Base-by-base conservation (phyloP, 2,113 vertebrate species). In the Alectura lathami region DNA sequence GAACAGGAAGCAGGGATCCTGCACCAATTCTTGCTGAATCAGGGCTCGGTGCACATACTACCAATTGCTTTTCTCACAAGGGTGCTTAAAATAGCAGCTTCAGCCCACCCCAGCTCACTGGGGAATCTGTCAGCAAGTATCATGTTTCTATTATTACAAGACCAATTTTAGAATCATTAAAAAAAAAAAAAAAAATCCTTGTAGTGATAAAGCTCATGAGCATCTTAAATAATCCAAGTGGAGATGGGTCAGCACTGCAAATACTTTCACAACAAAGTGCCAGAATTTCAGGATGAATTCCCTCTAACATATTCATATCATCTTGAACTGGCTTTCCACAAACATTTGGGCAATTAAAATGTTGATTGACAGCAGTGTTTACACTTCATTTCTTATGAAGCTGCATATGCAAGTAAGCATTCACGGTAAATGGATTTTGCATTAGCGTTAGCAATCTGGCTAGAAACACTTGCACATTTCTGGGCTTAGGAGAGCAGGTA, bases 81-180 rank as follows among this genome's bases (percentile, higher is more conserved):
- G 11, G 64, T 91, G 79, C 60, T 95, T 90, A 95, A 96, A 95
- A 96, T 94, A 96, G 90, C 80, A 91, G 56, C 60, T 77, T 90
- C 68, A 95, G 60, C 88, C 76, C 76, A 45, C 80, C 2, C 1
- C 23, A 81, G 90, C 69, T 93, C 85, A 68, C 68, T 91, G 93
- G 94, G 88, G 95, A 95, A 94, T 88, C 93, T 94, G 90, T 97
- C 95, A 96, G 95, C 85, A 94, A 88, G 91, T 95, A 88, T 93
- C 56, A 72, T 17, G 0, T 88, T 91, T 91, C 93, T 93, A 68
- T 96, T 96, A 91, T 96, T 96, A 91, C 51, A 63, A 83, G 80
- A 75, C 56, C 64, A 90, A 86, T 90, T 90, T 91, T 86, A 93
- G 93, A 88, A 84, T 40, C 42, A 83, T 68, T 2, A 59, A 88